Conservation (phyloP, 1,140 invertebrate species). For the Drosophila insularis region DNA sequence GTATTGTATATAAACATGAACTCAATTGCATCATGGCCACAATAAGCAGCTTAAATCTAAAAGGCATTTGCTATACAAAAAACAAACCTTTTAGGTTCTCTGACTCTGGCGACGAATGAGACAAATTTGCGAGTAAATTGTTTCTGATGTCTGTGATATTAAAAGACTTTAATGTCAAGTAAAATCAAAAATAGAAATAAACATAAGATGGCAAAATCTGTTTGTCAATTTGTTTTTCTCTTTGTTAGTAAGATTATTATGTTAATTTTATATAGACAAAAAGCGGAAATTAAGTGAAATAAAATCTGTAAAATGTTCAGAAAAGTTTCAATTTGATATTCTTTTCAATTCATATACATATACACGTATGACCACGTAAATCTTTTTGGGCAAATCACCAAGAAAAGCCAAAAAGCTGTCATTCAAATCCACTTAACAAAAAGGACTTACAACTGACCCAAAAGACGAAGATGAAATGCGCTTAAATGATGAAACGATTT, state of each 20-base stretch:
- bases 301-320: slow-evolving; percentile 52
- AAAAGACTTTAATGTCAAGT: slow-evolving; percentile 3
- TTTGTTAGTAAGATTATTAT: slow-evolving; percentile 70
- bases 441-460: slow-evolving; percentile 41
- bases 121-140: background rate
- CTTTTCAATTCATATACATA: slow-evolving; percentile 17
- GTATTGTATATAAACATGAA: slow-evolving; percentile 4
- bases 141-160: background rate
- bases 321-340: slow-evolving; percentile 33
- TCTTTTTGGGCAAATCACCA: slow-evolving; percentile 32
- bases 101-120: background rate
- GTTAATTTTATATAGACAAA: slow-evolving; percentile 69
- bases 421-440: slow-evolving; percentile 71
- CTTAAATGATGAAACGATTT: background rate
- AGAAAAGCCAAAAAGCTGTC: slow-evolving; percentile 46
- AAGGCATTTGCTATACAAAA: background rate
- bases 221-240: slow-evolving; percentile 17
- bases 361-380: slow-evolving; percentile 30
- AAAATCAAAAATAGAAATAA: background rate
- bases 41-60: slow-evolving; percentile 1
- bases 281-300: slow-evolving; percentile 71
- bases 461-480: background rate
- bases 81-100: background rate
- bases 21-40: background rate
- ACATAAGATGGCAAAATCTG: background rate